A percentile compares a stretch with the other conserved stretches of the same genome.
Conservation (phyloP, 2,113 vertebrate species). For the Ophthalmotilapia sp. region DNA sequence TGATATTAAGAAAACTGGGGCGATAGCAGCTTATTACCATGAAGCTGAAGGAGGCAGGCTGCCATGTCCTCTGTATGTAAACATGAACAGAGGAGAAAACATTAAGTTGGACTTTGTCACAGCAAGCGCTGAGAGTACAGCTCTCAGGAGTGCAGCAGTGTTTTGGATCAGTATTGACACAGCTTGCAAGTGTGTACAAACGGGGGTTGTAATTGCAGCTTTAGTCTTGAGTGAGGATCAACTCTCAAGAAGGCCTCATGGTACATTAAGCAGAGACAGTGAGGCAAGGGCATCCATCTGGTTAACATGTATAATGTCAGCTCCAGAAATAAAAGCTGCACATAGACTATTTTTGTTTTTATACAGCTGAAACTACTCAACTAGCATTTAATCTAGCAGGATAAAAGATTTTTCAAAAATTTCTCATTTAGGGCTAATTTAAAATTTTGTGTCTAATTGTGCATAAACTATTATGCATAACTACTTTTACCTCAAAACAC, state of each 20-base stretch:
- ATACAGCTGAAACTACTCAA: neutral
- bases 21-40: conserved; percentile 45
- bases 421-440: neutral
- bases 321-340: neutral
- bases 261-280: conserved; percentile 23
- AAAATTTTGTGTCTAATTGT: neutral
- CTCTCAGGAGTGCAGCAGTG: conserved; percentile 7
- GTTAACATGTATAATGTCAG: neutral
- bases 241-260: conserved; percentile 9
- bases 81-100: neutral
- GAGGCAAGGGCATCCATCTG: conserved; percentile 15
- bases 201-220: conserved; percentile 30
- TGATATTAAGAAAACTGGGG: conserved; percentile 65
- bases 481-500: conserved; percentile 66
- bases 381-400: neutral
- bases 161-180: conserved; percentile 16
- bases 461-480: neutral
- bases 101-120: neutral
- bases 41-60: neutral
- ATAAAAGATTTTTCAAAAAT: neutral
- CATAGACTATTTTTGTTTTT: neutral
- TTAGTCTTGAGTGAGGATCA: conserved; percentile 30
- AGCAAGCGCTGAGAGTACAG: neutral
- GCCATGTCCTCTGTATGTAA: conserved; percentile 9
- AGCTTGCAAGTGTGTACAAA: conserved; percentile 10